Conservation (phyloP, 2,113 vertebrate genomes). For the Neogale vison region DNA sequence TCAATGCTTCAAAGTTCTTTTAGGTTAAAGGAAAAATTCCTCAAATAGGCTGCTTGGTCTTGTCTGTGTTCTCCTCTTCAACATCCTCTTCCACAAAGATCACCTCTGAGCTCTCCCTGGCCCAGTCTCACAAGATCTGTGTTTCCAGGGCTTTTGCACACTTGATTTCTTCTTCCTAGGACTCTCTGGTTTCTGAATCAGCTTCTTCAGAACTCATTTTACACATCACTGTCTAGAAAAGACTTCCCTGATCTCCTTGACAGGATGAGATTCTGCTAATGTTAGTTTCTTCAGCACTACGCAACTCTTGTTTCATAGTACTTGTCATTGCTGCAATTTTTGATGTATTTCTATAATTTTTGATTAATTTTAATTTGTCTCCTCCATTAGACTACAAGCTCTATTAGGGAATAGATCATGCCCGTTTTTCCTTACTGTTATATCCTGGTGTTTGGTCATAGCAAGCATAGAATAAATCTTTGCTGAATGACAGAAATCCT, state of each 20-base stretch:
- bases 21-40: background rate
- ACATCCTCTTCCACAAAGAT: background rate
- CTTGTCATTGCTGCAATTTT: background rate
- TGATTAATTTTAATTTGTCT: background rate
- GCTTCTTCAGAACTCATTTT: background rate
- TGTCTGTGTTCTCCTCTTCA: background rate
- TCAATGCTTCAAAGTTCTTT: background rate
- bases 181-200: background rate
- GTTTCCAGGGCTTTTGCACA: background rate
- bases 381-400: background rate
- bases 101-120: background rate
- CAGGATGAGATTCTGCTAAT: background rate
- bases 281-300: background rate
- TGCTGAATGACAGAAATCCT: background rate
- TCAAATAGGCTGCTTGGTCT: background rate
- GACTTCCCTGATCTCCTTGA: background rate
- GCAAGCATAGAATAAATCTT: background rate
- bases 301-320: background rate
- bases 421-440: background rate
- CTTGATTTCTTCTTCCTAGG: background rate
- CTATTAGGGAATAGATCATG: too few relatives aligned
- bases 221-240: background rate
- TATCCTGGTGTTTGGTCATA: background rate
- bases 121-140: background rate
- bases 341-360: background rate